These are phyloP conservation scores for Latheticus oryzae DNA, from an alignment of 2,888 invertebrate genomes.

Conservation along the genomic window DNA sequence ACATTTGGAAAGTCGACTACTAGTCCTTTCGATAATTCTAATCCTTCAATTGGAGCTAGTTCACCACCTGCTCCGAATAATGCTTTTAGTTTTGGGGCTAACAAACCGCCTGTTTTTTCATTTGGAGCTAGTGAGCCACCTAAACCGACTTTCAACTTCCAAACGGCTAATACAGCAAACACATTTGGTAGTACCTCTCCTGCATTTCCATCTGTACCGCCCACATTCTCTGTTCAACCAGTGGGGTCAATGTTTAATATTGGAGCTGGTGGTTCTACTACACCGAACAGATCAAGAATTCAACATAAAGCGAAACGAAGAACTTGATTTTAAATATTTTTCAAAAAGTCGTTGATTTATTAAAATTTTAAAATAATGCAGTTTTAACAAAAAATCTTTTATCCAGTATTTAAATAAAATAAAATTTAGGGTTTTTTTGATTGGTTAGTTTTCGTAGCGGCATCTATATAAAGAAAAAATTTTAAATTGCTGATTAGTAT, in stretches of 20 bases:
- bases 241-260: slow-evolving; percentile 65
- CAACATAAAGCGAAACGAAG: slow-evolving; percentile 58
- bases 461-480: too few relatives aligned
- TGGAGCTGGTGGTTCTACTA: slow-evolving; percentile 63
- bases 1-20: too few relatives aligned
- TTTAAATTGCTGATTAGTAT: too few relatives aligned
- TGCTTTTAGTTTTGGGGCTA: slow-evolving; percentile 18
- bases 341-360: slow-evolving; percentile 5
- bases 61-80: not conserved
- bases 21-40: slow-evolving; percentile 1
- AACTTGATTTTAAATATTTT: slow-evolving; percentile 44
- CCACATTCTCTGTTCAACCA: slow-evolving; percentile 33
- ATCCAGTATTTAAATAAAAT: too few relatives aligned
- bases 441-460: too few relatives aligned
- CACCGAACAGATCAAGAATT: slow-evolving; percentile 62
- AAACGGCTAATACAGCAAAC: not conserved
- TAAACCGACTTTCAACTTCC: slow-evolving; percentile 29
- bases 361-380: too few relatives aligned
- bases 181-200: slow-evolving; percentile 13
- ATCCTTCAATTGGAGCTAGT: not conserved
- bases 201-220: slow-evolving; percentile 15
- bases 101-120: slow-evolving; percentile 28
- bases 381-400: too few relatives aligned
- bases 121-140: slow-evolving; percentile 27
- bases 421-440: too few relatives aligned